Percentiles rank a stretch among this genome's conserved stretches.
phyloP scores from a whole-genome alignment of 2,113 vertebrate species.

The Boulengerochromis microlepis region DNA sequence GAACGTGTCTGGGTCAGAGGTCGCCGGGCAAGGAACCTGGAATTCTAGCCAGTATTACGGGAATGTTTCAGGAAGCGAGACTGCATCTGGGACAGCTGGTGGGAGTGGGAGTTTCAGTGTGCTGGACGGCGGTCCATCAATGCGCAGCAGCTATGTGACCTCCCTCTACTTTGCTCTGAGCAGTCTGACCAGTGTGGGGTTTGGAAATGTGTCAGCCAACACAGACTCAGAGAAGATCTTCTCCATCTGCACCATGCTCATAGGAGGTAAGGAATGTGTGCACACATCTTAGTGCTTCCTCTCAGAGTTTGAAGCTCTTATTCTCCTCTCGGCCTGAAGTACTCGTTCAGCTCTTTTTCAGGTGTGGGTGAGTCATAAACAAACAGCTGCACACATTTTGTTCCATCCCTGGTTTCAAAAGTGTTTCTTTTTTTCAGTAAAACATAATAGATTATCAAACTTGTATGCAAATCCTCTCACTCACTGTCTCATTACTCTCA shows the following conservation, averaged over 20 bases:
- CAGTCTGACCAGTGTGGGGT: conserved; percentile 79
- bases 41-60: conserved; percentile 66
- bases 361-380: background rate
- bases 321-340: background rate
- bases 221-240: conserved; percentile 82
- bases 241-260: conserved; percentile 82
- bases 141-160: conserved; percentile 79
- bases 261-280: conserved; percentile 68
- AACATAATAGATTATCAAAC: background rate
- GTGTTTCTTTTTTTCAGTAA: background rate
- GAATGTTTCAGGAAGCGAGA: conserved; percentile 16
- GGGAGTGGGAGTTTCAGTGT: background rate
- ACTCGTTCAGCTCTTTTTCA: background rate
- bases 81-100: background rate
- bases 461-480: background rate
- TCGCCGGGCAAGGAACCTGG: conserved; percentile 33
- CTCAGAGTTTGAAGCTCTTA: background rate
- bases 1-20: conserved; percentile 54
- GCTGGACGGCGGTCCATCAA: conserved; percentile 66
- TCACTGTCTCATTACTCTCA: background rate
- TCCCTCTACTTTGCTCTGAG: conserved; percentile 80
- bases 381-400: background rate
- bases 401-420: background rate
- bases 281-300: background rate
- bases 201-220: conserved; percentile 81